A percentile compares a stretch with the other conserved stretches of the same genome.
Conservation (phyloP, 2,113 vertebrate genomes). For the Podarcis cretensis region DNA sequence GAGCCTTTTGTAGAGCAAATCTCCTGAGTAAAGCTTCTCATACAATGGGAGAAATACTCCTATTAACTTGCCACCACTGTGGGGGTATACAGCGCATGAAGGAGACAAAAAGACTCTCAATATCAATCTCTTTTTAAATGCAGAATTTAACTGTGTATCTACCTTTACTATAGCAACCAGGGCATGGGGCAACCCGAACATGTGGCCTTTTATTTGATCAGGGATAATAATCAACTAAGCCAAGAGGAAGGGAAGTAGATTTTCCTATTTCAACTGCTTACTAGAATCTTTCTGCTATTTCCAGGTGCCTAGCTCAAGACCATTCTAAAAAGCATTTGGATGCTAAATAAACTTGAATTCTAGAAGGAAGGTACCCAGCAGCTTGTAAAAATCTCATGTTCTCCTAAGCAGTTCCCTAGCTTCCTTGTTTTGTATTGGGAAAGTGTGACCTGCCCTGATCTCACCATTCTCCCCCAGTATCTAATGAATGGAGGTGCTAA, state of each 20-base stretch:
- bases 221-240: constrained; percentile 85
- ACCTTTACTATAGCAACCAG: constrained; percentile 75
- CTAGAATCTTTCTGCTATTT: constrained; percentile 70
- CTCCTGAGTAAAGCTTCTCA: constrained; percentile 30
- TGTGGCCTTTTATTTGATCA: constrained; percentile 85
- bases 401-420: background rate
- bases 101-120: constrained; percentile 41
- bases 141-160: constrained; percentile 61
- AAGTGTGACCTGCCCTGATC: background rate
- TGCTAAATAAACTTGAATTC: constrained; percentile 29
- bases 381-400: constrained; percentile 16
- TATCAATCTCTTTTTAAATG: constrained; percentile 55
- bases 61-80: constrained; percentile 24
- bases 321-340: constrained; percentile 44
- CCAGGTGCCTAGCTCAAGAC: constrained; percentile 61
- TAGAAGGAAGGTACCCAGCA: background rate
- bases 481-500: too few species aligned
- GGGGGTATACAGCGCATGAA: constrained; percentile 23
- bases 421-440: background rate
- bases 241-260: constrained; percentile 73
- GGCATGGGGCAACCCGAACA: constrained; percentile 80
- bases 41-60: constrained; percentile 25
- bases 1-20: constrained; percentile 1
- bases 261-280: constrained; percentile 73
- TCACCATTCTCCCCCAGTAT: too few species aligned